Evolutionary conservation across 2,888 invertebrate genomes (phyloP), one percentile per base, ranked within the genome.

Genomic region (Caenorhabditis auriculariae): DNA sequence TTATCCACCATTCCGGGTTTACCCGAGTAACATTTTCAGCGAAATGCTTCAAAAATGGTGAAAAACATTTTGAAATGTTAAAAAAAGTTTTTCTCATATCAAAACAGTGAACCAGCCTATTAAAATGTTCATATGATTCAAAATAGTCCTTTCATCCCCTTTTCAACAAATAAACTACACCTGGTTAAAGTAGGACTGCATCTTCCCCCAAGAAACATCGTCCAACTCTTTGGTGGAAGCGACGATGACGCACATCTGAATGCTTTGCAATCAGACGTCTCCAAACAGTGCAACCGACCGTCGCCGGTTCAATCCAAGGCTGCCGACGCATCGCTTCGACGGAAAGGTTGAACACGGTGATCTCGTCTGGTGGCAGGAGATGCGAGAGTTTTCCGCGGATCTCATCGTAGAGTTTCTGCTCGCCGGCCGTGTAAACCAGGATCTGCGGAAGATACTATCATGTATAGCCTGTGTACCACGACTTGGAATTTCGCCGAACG

Each of bases 141-240:
- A n/a, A n/a, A n/a, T n/a, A n/a, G n/a, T n/a, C n/a, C n/a, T n/a
- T n/a, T n/a, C n/a, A n/a, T n/a, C n/a, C n/a, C n/a, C n/a, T n/a
- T n/a, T n/a, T n/a, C n/a, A n/a, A n/a, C n/a, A n/a, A n/a, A n/a
- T n/a, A n/a, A 21, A 28, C 19, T 51, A 45, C n/a, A 76, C 75
- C 46, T 75, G 64, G 48, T 74, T 73, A 58, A 80, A 78, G 54
- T 77, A 79, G 12, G 55, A 45, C 55, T 80, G 78, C 29, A 80
- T 64, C 28, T 71, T 66, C 21, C 47, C 46, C 80, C 80, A 80
- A 3, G 74, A 73, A 27, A 32, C 43, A 42, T 77, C 77, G 46
- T 78, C 74, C 43, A 81, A 51, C 12, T 57, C 55, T 24, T 69
- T 65, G 7, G 78, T 78, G 24, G 75, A 73, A 0, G 77, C 76